phyloP scores from a whole-genome alignment of 2,797 vertebrate species.

The Discoglossus pictus region DNA sequence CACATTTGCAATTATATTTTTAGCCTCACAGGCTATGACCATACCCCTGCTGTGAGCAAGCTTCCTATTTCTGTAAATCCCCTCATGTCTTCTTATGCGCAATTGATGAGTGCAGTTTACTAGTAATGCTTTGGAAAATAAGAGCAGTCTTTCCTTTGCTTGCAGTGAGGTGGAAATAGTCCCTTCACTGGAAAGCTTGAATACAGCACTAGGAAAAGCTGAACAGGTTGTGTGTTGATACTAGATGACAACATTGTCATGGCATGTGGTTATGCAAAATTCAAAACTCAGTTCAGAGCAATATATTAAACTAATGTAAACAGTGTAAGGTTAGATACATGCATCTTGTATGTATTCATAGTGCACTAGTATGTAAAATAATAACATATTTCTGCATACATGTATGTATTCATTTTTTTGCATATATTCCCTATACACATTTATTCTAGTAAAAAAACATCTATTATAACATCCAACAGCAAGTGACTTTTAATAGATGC shows the following conservation, averaged over 20 bases:
- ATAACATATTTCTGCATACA: too few relatives aligned
- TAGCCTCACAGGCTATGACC: constrained; percentile 45
- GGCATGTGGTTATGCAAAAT: not conserved
- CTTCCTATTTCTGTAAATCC: constrained; percentile 45
- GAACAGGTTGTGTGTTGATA: constrained; percentile 24
- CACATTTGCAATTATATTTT: constrained; percentile 43
- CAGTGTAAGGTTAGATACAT: too few relatives aligned
- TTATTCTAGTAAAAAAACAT: too few relatives aligned
- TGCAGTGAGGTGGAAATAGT: constrained; percentile 31
- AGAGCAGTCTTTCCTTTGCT: constrained; percentile 38
- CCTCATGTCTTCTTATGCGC: constrained; percentile 22
- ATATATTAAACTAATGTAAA: not conserved
- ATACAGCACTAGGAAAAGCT: constrained; percentile 28
- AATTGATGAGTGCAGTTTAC: constrained; percentile 40
- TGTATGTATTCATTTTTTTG: too few relatives aligned
- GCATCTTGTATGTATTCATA: too few relatives aligned
- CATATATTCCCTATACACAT: too few relatives aligned
- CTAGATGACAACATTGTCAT: not conserved
- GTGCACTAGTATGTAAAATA: too few relatives aligned
- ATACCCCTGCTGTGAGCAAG: constrained; percentile 31
- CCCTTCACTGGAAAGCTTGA: constrained; percentile 30
- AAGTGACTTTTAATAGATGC: too few relatives aligned
- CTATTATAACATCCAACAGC: too few relatives aligned
- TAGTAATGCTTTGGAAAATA: constrained; percentile 46
- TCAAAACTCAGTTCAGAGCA: not conserved